These are phyloP conservation scores for Serranus cabrilla DNA, from an alignment of 2,797 vertebrate species.

Conservation along the genomic window DNA sequence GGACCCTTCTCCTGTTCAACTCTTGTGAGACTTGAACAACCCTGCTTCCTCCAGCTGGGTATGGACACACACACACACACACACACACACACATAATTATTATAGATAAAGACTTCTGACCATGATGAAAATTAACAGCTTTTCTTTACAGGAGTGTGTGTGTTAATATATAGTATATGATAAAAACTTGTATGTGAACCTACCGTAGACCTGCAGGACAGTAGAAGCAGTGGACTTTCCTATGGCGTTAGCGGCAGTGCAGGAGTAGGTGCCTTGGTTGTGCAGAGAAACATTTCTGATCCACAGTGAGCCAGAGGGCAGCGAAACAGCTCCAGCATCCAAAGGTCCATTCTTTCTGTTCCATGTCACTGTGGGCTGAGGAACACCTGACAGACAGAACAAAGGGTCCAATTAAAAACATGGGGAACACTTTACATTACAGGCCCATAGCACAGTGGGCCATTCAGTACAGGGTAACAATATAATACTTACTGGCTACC, in stretches of 20 bases:
- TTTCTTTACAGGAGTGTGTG: not conserved
- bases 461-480: not conserved
- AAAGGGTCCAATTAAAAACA: not conserved
- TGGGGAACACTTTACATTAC: not conserved
- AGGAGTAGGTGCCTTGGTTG: slow-evolving; percentile 87
- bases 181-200: slow-evolving; percentile 44
- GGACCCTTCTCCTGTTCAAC: slow-evolving; percentile 81
- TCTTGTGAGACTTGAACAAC: slow-evolving; percentile 53
- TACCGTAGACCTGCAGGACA: slow-evolving; percentile 84
- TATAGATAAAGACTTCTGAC: not conserved
- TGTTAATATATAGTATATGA: not conserved
- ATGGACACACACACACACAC: not conserved
- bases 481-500: not conserved
- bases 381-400: slow-evolving; percentile 84
- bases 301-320: slow-evolving; percentile 87
- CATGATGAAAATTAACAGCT: not conserved
- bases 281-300: slow-evolving; percentile 85
- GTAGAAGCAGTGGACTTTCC: slow-evolving; percentile 85
- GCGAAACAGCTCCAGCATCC: slow-evolving; percentile 60
- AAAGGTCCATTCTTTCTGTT: slow-evolving; percentile 78
- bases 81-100: slow-evolving; percentile 23
- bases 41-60: slow-evolving; percentile 26
- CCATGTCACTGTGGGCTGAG: slow-evolving; percentile 88
- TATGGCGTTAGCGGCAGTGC: slow-evolving; percentile 87
- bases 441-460: not conserved